Evolutionary conservation across 2,888 invertebrate species (phyloP).

Genomic region (Zygaena filipendulae): DNA sequence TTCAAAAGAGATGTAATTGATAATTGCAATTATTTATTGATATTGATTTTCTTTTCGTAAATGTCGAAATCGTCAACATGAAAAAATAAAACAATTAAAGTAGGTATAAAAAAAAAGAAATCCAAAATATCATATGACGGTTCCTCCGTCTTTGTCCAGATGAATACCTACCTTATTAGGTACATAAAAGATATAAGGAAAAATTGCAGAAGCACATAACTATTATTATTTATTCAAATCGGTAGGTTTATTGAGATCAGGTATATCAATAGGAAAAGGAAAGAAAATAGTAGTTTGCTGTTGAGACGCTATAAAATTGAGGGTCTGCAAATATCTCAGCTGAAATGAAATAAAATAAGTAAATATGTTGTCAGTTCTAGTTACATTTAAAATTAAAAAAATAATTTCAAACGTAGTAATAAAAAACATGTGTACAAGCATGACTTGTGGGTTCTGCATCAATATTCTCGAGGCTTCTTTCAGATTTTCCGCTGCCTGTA

Average conservation of each 20-base stretch:
- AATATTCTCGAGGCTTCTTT: constrained; percentile 32
- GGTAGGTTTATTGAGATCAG: constrained; percentile 15
- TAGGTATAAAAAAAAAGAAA: no score
- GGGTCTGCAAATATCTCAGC: constrained; percentile 40
- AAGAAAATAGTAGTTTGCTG: constrained; percentile 32
- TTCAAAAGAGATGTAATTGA: no score
- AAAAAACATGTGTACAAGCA: constrained; percentile 33
- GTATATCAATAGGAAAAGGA: constrained; percentile 34
- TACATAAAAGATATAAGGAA: no score
- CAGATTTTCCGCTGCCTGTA: constrained; percentile 37
- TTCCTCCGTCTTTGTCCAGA: no score
- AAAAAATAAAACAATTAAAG: no score
- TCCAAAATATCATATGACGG: no score
- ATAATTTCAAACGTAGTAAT: constrained; percentile 1
- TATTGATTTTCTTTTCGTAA: no score
- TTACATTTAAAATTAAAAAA: neutral
- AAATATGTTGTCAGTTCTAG: neutral
- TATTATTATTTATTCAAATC: no score
- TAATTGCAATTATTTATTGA: no score
- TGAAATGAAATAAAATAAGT: constrained; percentile 22
- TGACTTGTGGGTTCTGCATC: constrained; percentile 30
- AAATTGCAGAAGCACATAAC: no score
- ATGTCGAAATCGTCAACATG: no score
- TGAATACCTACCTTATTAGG: no score
- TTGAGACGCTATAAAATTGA: constrained; percentile 30